phyloP scores from a whole-genome alignment of 1,140 invertebrate genomes.

The Scaptodrosophila lebanonensis region DNA sequence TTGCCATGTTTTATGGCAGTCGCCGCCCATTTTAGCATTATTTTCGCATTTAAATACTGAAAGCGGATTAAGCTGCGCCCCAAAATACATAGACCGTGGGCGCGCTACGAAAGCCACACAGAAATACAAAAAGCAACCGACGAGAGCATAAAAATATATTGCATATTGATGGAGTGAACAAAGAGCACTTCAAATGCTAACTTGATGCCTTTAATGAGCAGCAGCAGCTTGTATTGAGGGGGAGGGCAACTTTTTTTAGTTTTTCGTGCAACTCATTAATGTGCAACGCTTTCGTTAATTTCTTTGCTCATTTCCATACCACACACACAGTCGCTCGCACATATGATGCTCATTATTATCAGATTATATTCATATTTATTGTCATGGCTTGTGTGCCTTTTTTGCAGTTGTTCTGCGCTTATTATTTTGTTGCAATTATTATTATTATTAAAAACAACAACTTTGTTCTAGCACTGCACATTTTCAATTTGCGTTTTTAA shows the following conservation, averaged over 20 bases:
- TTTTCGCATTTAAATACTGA: constrained; percentile 72
- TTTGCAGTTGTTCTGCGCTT: constrained; percentile 26
- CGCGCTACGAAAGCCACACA: constrained; percentile 1
- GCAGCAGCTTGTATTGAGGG: no score
- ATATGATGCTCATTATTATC: constrained; percentile 62
- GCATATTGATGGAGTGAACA: constrained; percentile 64
- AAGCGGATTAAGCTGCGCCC: constrained; percentile 61
- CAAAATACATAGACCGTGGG: constrained; percentile 8
- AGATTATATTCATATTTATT: constrained; percentile 67
- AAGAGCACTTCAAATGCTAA: constrained; percentile 54
- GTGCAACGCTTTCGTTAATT: constrained; percentile 7
- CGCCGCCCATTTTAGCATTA: constrained; percentile 41
- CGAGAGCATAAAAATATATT: constrained; percentile 55
- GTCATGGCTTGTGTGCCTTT: constrained; percentile 41
- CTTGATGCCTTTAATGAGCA: constrained; percentile 69
- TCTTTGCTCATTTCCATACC: constrained; percentile 1
- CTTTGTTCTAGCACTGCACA: constrained; percentile 28
- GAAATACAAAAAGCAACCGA: constrained; percentile 16
- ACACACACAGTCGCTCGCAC: no score
- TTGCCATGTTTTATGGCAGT: no score
- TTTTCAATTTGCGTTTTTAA: constrained; percentile 71
- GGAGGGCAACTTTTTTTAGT: not conserved
- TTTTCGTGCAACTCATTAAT: not conserved
- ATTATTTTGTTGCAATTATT: constrained; percentile 42
- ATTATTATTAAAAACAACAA: constrained; percentile 53